Evolutionary conservation across 2,888 invertebrate genomes (phyloP).

Genomic region (Cyaniris semiargus): DNA sequence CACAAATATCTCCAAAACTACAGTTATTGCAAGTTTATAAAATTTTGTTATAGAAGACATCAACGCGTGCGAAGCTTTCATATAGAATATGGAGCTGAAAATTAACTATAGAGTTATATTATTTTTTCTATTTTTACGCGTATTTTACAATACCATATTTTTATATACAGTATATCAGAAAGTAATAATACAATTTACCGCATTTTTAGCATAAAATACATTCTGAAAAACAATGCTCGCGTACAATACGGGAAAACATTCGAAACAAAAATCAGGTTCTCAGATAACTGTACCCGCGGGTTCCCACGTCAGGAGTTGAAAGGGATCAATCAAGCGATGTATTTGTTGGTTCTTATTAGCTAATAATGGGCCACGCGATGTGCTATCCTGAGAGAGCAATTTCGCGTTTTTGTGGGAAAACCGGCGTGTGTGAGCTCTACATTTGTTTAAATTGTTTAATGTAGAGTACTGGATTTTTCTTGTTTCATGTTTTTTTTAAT

Average conservation of each 20-base stretch:
- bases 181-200: background rate
- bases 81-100: background rate
- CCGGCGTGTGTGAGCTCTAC: background rate
- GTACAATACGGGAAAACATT: background rate
- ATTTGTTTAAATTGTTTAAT: background rate
- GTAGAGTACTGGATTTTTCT: background rate
- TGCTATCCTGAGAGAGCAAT: constrained; percentile 27
- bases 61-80: background rate
- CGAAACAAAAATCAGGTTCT: constrained; percentile 1
- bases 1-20: too few species aligned
- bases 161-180: background rate
- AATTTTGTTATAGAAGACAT: background rate
- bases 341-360: constrained; percentile 54
- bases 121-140: background rate
- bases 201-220: background rate
- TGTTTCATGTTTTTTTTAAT: background rate
- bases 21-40: background rate
- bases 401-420: constrained; percentile 19
- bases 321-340: constrained; percentile 57
- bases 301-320: constrained; percentile 33
- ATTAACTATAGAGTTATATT: background rate
- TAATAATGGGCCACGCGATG: constrained; percentile 64
- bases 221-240: background rate
- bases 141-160: background rate
- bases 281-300: background rate